These are phyloP conservation scores for Rattus rattus DNA, from an alignment of 2,113 vertebrate genomes.

Conservation along the genomic window DNA sequence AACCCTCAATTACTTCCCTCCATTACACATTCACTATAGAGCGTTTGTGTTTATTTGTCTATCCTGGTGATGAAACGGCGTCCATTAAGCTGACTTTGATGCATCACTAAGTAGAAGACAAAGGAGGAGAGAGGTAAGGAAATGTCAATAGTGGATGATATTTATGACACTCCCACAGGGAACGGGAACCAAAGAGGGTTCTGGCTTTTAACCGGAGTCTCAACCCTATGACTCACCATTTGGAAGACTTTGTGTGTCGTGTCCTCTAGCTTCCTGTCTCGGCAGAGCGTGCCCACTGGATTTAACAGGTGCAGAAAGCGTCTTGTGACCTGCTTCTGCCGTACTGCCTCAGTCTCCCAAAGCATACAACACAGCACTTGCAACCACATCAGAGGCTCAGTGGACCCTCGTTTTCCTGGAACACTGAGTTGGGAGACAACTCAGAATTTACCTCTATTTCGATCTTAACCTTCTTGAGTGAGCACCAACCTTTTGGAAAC, in stretches of 20 bases:
- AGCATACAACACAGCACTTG: not conserved
- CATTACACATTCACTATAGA: slow-evolving; percentile 70
- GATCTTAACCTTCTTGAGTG: not conserved
- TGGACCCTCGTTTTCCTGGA: not conserved
- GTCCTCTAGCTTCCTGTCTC: not conserved
- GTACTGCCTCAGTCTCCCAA: not conserved
- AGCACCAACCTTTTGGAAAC: not conserved
- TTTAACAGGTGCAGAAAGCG: not conserved
- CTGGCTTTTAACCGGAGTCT: not conserved
- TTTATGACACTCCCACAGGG: slow-evolving; percentile 41
- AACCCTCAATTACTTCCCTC: slow-evolving; percentile 55
- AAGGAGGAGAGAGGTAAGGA: slow-evolving; percentile 56
- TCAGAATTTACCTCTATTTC: not conserved
- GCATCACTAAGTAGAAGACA: slow-evolving; percentile 69
- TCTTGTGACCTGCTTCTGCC: not conserved
- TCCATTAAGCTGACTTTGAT: slow-evolving; percentile 70
- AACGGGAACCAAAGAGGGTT: not conserved
- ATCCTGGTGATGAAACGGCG: slow-evolving; percentile 58
- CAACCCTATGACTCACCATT: slow-evolving; percentile 46
- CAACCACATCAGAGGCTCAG: not conserved
- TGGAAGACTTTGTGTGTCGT: not conserved
- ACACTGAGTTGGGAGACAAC: not conserved
- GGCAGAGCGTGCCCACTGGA: not conserved
- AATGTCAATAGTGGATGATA: slow-evolving; percentile 69
- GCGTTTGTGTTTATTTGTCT: slow-evolving; percentile 77